Conservation (phyloP, 2,888 invertebrate species). For the Ichneumon xanthorius region DNA sequence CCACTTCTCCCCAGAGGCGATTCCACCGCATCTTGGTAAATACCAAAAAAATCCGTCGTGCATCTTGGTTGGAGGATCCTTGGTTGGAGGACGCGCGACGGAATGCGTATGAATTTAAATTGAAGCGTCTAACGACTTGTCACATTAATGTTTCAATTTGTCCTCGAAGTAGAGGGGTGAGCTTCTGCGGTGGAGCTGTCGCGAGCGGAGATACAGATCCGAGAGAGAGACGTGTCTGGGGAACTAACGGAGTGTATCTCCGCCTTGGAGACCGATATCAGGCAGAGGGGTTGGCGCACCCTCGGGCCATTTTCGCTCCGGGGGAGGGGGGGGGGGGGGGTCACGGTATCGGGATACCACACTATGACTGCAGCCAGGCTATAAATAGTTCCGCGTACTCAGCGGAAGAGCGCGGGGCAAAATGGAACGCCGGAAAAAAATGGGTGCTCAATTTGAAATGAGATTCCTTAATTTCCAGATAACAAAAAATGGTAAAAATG, state of each 20-base stretch:
- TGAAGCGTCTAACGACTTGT: slow-evolving; percentile 50
- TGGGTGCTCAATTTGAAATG: not conserved
- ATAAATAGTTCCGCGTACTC: not conserved
- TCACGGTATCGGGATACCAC: not conserved
- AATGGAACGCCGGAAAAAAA: too few relatives aligned
- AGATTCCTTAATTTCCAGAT: not conserved
- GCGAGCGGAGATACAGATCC: slow-evolving; percentile 38
- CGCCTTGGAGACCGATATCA: slow-evolving; percentile 45
- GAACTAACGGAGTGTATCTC: slow-evolving; percentile 36
- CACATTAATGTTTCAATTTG: slow-evolving; percentile 60
- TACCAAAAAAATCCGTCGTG: not conserved
- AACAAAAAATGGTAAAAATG: not conserved
- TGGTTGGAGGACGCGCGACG: not conserved
- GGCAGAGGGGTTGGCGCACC: slow-evolving; percentile 32
- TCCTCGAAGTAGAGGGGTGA: not conserved
- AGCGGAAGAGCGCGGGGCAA: too few relatives aligned
- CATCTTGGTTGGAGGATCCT: not conserved
- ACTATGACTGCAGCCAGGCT: not conserved
- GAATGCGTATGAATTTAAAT: slow-evolving; percentile 26
- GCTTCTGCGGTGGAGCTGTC: not conserved
- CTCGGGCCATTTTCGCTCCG: slow-evolving; percentile 15
- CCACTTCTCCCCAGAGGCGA: not conserved
- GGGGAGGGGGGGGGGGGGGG: not conserved
- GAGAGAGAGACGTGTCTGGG: slow-evolving; percentile 27
- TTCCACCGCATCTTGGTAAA: not conserved